Base-by-base conservation (phyloP, 1,140 invertebrate species). In the Littorina saxatilis region DNA sequence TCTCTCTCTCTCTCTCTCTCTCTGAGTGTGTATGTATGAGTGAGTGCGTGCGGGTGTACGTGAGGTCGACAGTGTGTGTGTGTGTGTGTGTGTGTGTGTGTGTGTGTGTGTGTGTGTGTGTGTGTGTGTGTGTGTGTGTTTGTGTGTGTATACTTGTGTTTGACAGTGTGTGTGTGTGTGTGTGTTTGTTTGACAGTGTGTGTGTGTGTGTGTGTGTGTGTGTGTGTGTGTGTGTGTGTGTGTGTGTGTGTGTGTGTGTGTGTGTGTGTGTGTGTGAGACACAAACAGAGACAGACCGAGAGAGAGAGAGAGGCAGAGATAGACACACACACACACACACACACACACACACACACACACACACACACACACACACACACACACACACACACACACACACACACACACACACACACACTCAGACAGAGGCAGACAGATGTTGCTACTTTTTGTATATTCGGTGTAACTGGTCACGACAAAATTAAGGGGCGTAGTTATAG, bases 111-210 rank as follows among this genome's bases (percentile, higher is more conserved):
- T 58, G 55, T 58, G 15, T 23, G 55, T 58, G 55, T 58, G 55
- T 58, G 55, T 58, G 55, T 58, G 55, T 58, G 55, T 58, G 55
- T 58, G 55, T 58, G 55, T 58, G 55, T 58, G 55, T 58, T 9
- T 58, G 55, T 58, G n/a, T 58, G 55, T 58, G 55, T 58, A 23
- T 58, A 23, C n/a, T 9, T 58, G 55, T 58, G 55, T 58, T 9
- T 58, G 55, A 15, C 9, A 15, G 55, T 58, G 55, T 58, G 55
- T 58, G 55, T 58, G 15, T 58, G 55, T 58, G 15, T 58, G 55
- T 58, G 15, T 58, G 55, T 58, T 3, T 58, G 55, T 58, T 3
- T 58, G 55, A 15, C 55, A 15, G 55, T 58, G 55, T 58, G 55
- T 58, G 55, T 58, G 55, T 58, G 9, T 58, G 55, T 58, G 55